Conservation (phyloP, 2,113 vertebrate species). For the Cygnus atratus region DNA sequence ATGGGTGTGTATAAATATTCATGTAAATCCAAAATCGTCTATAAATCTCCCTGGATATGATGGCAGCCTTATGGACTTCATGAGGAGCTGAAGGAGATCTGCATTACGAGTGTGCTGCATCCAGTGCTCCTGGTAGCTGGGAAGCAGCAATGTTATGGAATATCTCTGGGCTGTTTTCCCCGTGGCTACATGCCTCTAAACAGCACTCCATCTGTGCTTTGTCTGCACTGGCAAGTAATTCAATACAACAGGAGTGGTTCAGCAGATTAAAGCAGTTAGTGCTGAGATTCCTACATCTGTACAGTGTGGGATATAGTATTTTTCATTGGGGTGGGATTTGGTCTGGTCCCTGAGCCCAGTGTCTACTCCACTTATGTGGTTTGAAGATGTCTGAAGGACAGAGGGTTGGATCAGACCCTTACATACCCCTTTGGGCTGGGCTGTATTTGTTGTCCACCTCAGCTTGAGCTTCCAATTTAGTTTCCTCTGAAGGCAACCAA, state of each 20-base stretch:
- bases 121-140: background rate
- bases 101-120: rapidly evolving
- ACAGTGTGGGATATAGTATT: background rate
- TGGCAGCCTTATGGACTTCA: background rate
- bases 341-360: background rate
- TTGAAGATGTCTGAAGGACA: background rate
- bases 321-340: background rate
- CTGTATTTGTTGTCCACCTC: background rate
- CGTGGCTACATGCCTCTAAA: background rate
- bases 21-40: background rate
- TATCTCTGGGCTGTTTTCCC: rapidly evolving
- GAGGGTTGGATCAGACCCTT: rapidly evolving
- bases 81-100: background rate
- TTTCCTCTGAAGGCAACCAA: background rate
- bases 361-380: rapidly evolving
- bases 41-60: background rate
- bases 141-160: background rate
- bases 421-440: rapidly evolving
- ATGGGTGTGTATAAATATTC: background rate
- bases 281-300: background rate
- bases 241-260: background rate
- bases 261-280: background rate
- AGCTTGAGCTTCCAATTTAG: background rate
- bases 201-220: background rate
- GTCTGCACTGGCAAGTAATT: background rate